Evolutionary conservation across 1,140 invertebrate species (phyloP), one percentile per base, ranked within the genome.

Genomic region (Lordiphosa stackelbergi): DNA sequence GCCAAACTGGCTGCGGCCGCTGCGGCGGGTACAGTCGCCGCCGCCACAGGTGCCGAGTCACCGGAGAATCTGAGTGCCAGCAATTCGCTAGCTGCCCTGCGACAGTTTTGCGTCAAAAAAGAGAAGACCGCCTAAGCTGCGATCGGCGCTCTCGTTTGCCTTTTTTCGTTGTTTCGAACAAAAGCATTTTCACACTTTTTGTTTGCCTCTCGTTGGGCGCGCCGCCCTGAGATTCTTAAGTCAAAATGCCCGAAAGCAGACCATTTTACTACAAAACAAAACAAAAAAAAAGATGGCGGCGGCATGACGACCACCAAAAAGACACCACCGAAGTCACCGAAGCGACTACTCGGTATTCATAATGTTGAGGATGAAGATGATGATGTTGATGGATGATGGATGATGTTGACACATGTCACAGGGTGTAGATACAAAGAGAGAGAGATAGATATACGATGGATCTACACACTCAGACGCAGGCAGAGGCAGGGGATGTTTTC

Each of bases 101-200:
- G 85, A 49, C 85, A 87, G 56, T 87, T 87, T 61, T 87, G 85
- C 66, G 83, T 86, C 48, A 86, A 87, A 66, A 87, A 87, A 72
- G 85, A 87, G 73, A 87, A 87, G 72, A 86, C 85, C 73, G 85
- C 77, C 66, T 87, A 87, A 85, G 65, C 42, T 55, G 48, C 46
- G 49, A 35, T 13, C 37, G 64, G 31, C 41, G 53, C 46, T 53
- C 62, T 70, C 66, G 48, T 69, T 70, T 62, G 77, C 69, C 66
- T 74, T 58, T 84, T 85, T 86, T 66, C 71, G 70, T 86, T 86
- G 69, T 85, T 86, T 85, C 68, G 54, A 71, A 61, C 59, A 68
- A 75, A 83, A 69, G 53, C 66, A 73, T 83, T 79, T 63, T 81
- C 70, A 75, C 28, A 74, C 71, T 81, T 81, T 81, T 77, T 74